phyloP scores from a whole-genome alignment of 2,888 invertebrate species.

The Panopea generosa region DNA sequence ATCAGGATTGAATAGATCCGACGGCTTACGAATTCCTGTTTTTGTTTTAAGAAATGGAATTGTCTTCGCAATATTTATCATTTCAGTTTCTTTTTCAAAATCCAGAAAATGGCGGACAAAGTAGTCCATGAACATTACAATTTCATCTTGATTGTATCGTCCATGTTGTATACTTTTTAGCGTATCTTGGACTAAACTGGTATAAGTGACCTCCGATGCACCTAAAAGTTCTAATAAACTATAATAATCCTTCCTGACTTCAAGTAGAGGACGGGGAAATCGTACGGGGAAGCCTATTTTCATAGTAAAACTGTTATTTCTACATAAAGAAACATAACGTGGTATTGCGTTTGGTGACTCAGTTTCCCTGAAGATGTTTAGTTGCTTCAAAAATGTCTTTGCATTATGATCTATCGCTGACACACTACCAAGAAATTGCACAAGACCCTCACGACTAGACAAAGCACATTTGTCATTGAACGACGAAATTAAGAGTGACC shows the following conservation, averaged over 20 bases:
- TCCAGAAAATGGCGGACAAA: slow-evolving; percentile 24
- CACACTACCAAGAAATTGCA: not conserved
- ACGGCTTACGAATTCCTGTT: slow-evolving; percentile 20
- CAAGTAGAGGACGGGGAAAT: not conserved
- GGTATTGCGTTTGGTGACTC: not conserved
- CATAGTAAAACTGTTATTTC: not conserved
- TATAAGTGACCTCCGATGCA: not conserved
- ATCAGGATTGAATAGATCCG: slow-evolving; percentile 48
- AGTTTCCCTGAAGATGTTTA: not conserved
- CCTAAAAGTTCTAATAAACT: not conserved
- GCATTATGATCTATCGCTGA: not conserved
- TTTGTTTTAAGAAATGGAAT: slow-evolving; percentile 35
- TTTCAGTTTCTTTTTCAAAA: slow-evolving; percentile 9
- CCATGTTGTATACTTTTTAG: not conserved
- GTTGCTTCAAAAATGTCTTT: not conserved
- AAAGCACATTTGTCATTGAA: no score
- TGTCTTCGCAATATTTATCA: slow-evolving; percentile 25
- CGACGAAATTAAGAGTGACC: no score
- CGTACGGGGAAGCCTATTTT: not conserved
- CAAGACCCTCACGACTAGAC: not conserved
- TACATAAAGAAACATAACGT: not conserved
- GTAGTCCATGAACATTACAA: slow-evolving; percentile 39
- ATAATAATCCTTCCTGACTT: not conserved
- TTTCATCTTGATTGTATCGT: slow-evolving; percentile 16
- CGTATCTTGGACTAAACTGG: not conserved